Conservation (phyloP, 2,888 invertebrate species). For the Leptura quadrifasciata region DNA sequence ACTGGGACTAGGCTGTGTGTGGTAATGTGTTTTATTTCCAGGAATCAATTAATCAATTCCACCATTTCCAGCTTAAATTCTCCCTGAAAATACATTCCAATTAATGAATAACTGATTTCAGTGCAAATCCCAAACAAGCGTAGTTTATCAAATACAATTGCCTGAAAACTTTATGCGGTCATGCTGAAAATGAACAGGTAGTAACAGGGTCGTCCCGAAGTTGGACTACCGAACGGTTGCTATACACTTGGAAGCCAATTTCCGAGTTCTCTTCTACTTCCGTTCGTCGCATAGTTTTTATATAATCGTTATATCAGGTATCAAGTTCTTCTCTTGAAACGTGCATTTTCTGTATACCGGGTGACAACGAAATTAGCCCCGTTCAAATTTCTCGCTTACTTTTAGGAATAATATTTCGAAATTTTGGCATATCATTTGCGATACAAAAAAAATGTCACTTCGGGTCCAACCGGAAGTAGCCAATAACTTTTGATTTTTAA, state of each 20-base stretch:
- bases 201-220: slow-evolving; percentile 14
- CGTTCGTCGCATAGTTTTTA: slow-evolving; percentile 46
- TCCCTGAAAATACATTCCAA: neutral
- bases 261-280: slow-evolving; percentile 49
- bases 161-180: slow-evolving; percentile 15
- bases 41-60: slow-evolving; percentile 12
- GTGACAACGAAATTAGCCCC: too few relatives aligned
- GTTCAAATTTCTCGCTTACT: too few relatives aligned
- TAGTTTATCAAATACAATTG: slow-evolving; percentile 29
- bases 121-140: slow-evolving; percentile 17
- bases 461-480: too few relatives aligned
- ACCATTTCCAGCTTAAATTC: neutral
- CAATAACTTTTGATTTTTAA: too few relatives aligned
- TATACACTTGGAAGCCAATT: slow-evolving; percentile 50
- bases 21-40: neutral
- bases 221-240: slow-evolving; percentile 14
- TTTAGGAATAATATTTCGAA: too few relatives aligned
- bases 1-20: neutral
- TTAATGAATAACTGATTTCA: slow-evolving; percentile 18
- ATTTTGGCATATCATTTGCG: too few relatives aligned
- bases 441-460: too few relatives aligned
- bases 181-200: slow-evolving; percentile 33
- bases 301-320: slow-evolving; percentile 17
- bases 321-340: slow-evolving; percentile 8
- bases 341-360: neutral